Evolutionary conservation across 1,140 invertebrate species (phyloP).

Genomic region (Drosophila subobscura): DNA sequence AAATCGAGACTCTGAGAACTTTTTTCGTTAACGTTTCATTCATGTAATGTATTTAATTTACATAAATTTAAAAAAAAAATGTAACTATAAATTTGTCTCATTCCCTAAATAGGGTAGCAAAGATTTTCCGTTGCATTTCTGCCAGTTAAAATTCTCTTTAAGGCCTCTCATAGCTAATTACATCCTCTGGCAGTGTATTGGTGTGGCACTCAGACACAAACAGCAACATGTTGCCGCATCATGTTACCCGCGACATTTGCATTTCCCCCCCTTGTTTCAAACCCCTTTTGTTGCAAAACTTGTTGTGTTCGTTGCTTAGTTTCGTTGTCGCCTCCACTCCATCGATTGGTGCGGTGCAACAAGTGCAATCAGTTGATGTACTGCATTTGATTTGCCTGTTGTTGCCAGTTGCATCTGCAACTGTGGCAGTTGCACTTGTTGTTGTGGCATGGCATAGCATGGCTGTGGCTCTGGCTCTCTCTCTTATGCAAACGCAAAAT

Average conservation of each 20-base stretch:
- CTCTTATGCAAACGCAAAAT: slow-evolving; percentile 77
- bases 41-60: too few relatives aligned
- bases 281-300: slow-evolving; percentile 19
- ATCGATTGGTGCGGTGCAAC: slow-evolving; percentile 57
- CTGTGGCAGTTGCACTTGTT: slow-evolving; percentile 27
- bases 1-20: too few relatives aligned
- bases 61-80: too few relatives aligned
- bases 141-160: too few relatives aligned
- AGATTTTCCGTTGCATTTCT: too few relatives aligned
- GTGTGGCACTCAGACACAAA: slow-evolving; percentile 14
- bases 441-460: slow-evolving; percentile 36
- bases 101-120: too few relatives aligned
- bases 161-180: too few relatives aligned
- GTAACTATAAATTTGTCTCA: too few relatives aligned
- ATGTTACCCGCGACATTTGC: slow-evolving; percentile 67
- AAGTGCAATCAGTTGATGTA: slow-evolving; percentile 77
- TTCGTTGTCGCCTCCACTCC: slow-evolving; percentile 8
- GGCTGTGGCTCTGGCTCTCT: slow-evolving; percentile 23
- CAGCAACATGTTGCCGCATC: slow-evolving; percentile 53
- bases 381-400: slow-evolving; percentile 71
- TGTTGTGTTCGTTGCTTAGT: slow-evolving; percentile 2
- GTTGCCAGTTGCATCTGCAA: slow-evolving; percentile 31
- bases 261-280: slow-evolving; percentile 24
- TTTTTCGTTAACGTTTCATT: too few relatives aligned
- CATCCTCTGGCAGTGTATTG: neutral